A percentile compares a stretch with the other conserved stretches of the same genome.
These are phyloP conservation scores for Lasioglossum lativentre DNA, from an alignment of 2,888 invertebrate species.

Conservation along the genomic window DNA sequence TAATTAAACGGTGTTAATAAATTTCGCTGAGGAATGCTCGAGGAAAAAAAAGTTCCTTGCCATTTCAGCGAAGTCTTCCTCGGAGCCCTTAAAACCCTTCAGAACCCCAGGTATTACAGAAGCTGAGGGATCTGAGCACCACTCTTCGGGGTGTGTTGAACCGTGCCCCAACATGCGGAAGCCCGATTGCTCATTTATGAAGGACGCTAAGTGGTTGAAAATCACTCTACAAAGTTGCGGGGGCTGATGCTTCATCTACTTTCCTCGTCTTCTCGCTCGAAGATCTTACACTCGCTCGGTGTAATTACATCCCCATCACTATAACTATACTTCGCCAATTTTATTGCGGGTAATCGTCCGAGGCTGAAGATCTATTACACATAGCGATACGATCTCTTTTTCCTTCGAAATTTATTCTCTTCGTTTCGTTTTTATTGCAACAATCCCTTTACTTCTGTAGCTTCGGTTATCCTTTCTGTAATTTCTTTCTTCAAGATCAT, in stretches of 20 bases:
- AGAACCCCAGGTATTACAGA: not conserved
- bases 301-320: not conserved
- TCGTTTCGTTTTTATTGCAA: not conserved
- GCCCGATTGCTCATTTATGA: slow-evolving; percentile 7
- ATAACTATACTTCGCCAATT: not conserved
- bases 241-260: slow-evolving; percentile 5
- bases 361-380: not conserved
- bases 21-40: not conserved
- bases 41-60: not conserved
- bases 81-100: not conserved
- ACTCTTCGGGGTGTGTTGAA: slow-evolving; percentile 6
- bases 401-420: not conserved
- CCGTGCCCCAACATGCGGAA: not conserved
- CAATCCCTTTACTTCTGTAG: not conserved
- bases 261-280: not conserved
- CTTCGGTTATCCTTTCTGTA: not conserved
- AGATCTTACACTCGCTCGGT: not conserved
- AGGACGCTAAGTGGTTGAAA: slow-evolving; percentile 1
- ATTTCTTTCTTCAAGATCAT: not conserved
- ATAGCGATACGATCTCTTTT: not conserved
- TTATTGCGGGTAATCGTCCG: not conserved
- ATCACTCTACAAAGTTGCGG: slow-evolving; percentile 10
- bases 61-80: not conserved
- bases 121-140: slow-evolving; percentile 1
- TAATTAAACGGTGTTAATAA: slow-evolving; percentile 6